These are phyloP conservation scores for Dendrophyllia cribrosa DNA, from an alignment of 64 coral and sea anemone genomes.

Conservation along the genomic window DNA sequence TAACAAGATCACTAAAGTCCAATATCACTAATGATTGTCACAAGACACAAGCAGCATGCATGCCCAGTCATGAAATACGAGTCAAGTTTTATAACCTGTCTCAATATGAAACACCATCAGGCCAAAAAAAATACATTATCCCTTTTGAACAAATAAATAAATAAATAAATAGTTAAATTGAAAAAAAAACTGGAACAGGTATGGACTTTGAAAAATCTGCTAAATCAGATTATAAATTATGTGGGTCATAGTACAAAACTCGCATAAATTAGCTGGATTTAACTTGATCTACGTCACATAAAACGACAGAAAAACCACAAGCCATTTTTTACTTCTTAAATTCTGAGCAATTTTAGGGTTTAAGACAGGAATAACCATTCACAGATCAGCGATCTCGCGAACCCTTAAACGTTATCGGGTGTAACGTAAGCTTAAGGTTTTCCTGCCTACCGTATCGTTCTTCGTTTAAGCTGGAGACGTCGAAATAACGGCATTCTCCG, in stretches of 20 bases:
- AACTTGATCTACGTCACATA: no score
- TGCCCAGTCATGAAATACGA: background rate
- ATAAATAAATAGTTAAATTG: no score
- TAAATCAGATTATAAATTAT: background rate
- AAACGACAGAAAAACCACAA: no score
- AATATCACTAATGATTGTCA: background rate
- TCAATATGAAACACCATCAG: background rate
- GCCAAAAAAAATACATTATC: no score
- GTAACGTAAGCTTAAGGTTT: background rate
- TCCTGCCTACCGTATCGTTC: conserved; percentile 70
- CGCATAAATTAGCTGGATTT: background rate
- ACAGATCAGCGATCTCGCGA: no score
- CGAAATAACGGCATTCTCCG: conserved; percentile 83
- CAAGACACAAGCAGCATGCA: background rate
- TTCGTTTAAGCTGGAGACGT: conserved; percentile 79
- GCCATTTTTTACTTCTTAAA: no score
- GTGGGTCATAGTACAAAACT: background rate
- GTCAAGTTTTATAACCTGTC: background rate
- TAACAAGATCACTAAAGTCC: background rate
- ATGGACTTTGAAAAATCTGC: no score
- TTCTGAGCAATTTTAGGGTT: no score
- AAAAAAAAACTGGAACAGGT: background rate
- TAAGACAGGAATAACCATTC: no score
- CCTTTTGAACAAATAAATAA: no score
- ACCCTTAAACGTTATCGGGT: background rate